A percentile compares a stretch with the other conserved stretches of the same genome.
These are phyloP conservation scores for Actenoides hombroni DNA, from an alignment of 2,113 vertebrate genomes.

Conservation along the genomic window DNA sequence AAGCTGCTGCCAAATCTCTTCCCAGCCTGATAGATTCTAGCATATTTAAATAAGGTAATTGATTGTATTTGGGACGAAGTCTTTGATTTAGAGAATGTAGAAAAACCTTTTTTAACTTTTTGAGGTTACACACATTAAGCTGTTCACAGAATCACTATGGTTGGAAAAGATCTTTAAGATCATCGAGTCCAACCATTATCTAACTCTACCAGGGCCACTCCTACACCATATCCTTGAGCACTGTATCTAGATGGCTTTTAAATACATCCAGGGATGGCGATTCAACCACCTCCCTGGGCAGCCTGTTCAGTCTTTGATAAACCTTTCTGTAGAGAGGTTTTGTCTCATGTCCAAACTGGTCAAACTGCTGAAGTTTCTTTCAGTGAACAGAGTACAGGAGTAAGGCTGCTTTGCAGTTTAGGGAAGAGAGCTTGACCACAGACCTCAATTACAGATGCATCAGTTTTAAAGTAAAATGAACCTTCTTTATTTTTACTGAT, in stretches of 20 bases:
- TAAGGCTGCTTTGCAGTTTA: background rate
- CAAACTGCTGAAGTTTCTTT: background rate
- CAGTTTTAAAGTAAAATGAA: background rate
- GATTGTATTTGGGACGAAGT: background rate
- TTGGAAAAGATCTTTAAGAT: too few species aligned
- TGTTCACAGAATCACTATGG: background rate
- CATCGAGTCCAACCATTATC: too few species aligned
- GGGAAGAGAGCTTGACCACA: background rate
- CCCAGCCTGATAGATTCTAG: background rate
- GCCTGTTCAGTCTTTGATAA: too few species aligned
- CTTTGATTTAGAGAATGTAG: background rate
- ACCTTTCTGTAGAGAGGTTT: too few species aligned
- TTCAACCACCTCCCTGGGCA: too few species aligned
- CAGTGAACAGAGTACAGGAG: background rate
- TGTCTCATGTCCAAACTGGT: too few species aligned
- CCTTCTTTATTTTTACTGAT: background rate
- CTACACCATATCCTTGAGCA: too few species aligned
- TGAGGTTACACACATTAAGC: background rate
- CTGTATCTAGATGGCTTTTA: too few species aligned
- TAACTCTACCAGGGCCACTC: too few species aligned
- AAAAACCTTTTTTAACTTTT: background rate
- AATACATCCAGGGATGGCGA: too few species aligned
- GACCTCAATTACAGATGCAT: background rate
- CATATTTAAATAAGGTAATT: background rate
- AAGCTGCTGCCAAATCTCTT: background rate